Evolutionary conservation across 92 coral and sea anemone genomes (phyloP), one percentile per base, ranked within the genome.

Genomic region (Nematostella vectensis): DNA sequence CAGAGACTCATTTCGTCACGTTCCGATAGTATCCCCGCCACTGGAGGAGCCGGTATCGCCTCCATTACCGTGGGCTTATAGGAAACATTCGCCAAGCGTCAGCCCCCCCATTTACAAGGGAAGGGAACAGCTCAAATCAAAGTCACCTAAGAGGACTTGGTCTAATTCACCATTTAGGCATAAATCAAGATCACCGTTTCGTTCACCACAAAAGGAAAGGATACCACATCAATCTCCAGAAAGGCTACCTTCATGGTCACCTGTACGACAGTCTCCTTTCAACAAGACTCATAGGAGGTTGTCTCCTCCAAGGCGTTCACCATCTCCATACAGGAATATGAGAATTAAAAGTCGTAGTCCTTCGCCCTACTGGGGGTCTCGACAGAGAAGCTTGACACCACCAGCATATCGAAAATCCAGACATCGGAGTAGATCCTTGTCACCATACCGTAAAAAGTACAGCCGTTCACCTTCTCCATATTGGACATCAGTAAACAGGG

Each of bases 1-100:
- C 6, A 58, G 39, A 39, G 55, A 29, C 20, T 40, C 22, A 30
- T 67, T 71, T 59, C 75, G 56, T 25, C 55, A 69, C 29, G 24
- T 66, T 8, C 89, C 75, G 29, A 70, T 55, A 42, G 55, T 63
- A 37, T 67, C 78, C 39, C 75, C 73, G 47, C 61, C 65, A 42
- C 50, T 65, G 22, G 39, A 62, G 31, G 75, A 73, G 17, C 58
- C 81, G 0, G 61, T 67, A 54, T 75, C 98, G 25, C 81, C 79
- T 33, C 81, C 82, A 17, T 69, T 89, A 30, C 97, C 98, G 52
- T 62, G 85, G 48, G 96, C 98, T 44, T 91, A 86, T 68, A 80
- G 95, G 54, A 62, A 82, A 15, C 68, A 72, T 23, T 66, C 86
- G 59, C 72, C 89, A 27, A 86, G 96, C 43, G 31, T 67, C 27